phyloP scores from a whole-genome alignment of 2,888 invertebrate genomes.

The Argyra leucocephala region DNA sequence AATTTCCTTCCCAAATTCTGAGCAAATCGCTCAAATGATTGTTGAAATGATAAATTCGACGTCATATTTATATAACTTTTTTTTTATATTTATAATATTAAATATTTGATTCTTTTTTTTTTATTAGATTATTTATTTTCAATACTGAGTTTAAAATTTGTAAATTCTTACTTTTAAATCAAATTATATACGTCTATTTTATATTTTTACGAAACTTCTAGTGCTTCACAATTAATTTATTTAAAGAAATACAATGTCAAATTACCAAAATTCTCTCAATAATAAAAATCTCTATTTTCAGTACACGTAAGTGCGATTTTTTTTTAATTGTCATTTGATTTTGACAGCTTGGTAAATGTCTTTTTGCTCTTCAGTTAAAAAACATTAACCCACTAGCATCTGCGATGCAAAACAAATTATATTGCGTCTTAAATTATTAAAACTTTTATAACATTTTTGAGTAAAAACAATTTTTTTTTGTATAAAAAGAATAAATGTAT shows the following conservation, averaged over 20 bases:
- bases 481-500: not conserved
- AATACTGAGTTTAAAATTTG: not conserved
- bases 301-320: not conserved
- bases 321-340: not conserved
- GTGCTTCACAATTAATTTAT: conserved; percentile 4
- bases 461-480: too few relatives aligned
- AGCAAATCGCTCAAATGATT: not conserved
- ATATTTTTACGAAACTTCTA: conserved; percentile 3
- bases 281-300: not conserved
- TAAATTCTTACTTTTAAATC: not conserved
- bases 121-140: not conserved
- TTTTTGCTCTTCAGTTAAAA: too few relatives aligned
- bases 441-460: too few relatives aligned
- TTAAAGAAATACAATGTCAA: not conserved
- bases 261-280: not conserved
- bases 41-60: conserved; percentile 20
- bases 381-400: too few relatives aligned
- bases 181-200: not conserved
- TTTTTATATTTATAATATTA: not conserved
- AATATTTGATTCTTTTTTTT: not conserved
- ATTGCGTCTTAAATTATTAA: too few relatives aligned
- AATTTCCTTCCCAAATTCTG: conserved; percentile 10
- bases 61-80: conserved; percentile 5
- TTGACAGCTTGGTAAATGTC: not conserved
- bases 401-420: too few relatives aligned